phyloP scores from a whole-genome alignment of 2,888 invertebrate genomes.

The Phyllotreta cruciferae region DNA sequence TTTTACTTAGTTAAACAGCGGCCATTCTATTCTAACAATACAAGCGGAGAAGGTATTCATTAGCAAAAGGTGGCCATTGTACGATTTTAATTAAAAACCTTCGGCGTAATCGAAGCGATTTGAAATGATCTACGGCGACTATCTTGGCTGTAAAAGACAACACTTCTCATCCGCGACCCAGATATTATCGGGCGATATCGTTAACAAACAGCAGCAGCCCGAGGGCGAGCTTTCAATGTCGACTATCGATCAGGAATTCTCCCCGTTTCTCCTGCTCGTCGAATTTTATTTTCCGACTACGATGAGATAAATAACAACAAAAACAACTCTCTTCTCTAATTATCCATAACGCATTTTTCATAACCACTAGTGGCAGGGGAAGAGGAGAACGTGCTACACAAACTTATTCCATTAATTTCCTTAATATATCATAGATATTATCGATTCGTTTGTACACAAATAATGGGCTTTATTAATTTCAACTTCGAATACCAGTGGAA shows the following conservation, averaged over 20 bases:
- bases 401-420: no score
- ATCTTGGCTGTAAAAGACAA: background rate
- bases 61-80: no score
- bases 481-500: no score
- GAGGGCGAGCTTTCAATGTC: constrained; percentile 19
- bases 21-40: background rate
- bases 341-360: no score
- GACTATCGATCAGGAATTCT: constrained; percentile 26
- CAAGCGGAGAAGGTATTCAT: background rate
- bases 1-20: background rate
- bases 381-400: no score
- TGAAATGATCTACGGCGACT: background rate
- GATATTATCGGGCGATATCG: constrained; percentile 25
- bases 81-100: constrained; percentile 16
- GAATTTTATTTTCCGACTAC: no score
- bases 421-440: no score
- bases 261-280: constrained; percentile 22
- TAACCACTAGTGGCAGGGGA: no score
- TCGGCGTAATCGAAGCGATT: background rate
- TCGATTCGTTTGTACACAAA: no score
- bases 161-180: constrained; percentile 28
- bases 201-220: constrained; percentile 1
- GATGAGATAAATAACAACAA: no score
- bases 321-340: no score
- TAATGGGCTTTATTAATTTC: no score